phyloP scores from a whole-genome alignment of 1,140 invertebrate genomes.

The Dreissena rostriformis region DNA sequence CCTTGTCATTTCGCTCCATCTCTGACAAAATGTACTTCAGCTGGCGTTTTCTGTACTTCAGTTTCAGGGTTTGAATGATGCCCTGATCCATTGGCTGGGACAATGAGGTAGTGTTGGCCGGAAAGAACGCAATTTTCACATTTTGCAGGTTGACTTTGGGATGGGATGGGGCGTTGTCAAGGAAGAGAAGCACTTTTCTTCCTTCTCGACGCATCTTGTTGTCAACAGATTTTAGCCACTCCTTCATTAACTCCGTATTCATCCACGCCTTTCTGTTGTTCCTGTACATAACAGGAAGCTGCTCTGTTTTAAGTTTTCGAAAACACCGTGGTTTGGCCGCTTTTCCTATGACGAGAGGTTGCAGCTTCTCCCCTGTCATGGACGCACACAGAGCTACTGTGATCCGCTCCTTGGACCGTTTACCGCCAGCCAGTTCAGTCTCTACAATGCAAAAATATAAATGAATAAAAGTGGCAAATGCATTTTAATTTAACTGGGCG shows the following conservation, averaged over 20 bases:
- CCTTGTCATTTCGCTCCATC: not conserved
- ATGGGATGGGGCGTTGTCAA: slow-evolving; percentile 60
- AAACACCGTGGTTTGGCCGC: slow-evolving; percentile 49
- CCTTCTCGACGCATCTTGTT: slow-evolving; percentile 49
- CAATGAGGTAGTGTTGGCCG: too few relatives aligned
- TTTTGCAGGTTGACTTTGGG: not conserved
- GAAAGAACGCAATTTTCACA: too few relatives aligned
- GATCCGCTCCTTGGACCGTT: slow-evolving; percentile 59
- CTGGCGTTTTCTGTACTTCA: not conserved
- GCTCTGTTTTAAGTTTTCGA: slow-evolving; percentile 8
- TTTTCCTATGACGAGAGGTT: slow-evolving; percentile 59
- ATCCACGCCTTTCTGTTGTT: slow-evolving; percentile 60
- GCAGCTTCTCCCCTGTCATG: slow-evolving; percentile 55
- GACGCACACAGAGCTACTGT: slow-evolving; percentile 55
- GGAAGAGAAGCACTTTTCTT: slow-evolving; percentile 57
- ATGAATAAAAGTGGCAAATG: not conserved
- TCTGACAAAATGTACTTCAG: not conserved
- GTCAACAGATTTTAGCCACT: slow-evolving; percentile 46
- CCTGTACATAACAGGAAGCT: slow-evolving; percentile 45
- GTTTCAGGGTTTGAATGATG: too few relatives aligned
- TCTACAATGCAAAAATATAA: not conserved
- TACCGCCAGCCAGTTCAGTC: slow-evolving; percentile 48
- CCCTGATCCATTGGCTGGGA: too few relatives aligned
- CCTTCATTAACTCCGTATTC: slow-evolving; percentile 39
- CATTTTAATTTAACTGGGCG: not conserved